phyloP scores from a whole-genome alignment of 2,888 invertebrate species.

The Tillus elongatus region DNA sequence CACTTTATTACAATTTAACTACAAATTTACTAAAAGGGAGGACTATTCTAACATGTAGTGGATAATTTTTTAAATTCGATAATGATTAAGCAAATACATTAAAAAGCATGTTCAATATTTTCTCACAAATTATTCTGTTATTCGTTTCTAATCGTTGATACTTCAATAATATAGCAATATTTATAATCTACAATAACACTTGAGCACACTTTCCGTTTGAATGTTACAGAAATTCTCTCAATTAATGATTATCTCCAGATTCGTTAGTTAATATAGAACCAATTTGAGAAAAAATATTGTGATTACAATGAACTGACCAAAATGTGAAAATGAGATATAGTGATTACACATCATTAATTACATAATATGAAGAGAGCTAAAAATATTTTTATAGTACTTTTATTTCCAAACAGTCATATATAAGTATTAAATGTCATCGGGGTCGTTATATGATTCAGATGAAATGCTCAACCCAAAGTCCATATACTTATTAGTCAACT shows the following conservation, averaged over 20 bases:
- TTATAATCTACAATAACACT: slow-evolving; percentile 4
- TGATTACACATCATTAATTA: slow-evolving; percentile 30
- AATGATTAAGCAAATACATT: slow-evolving; percentile 36
- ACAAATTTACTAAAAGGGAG: slow-evolving; percentile 37
- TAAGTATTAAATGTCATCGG: slow-evolving; percentile 30
- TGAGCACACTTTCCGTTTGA: slow-evolving; percentile 15
- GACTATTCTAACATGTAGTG: slow-evolving; percentile 39
- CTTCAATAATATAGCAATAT: slow-evolving; percentile 4
- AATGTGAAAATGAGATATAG: slow-evolving; percentile 31
- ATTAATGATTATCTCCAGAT: slow-evolving; percentile 20
- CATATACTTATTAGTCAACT: too few species aligned
- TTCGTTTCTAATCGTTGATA: slow-evolving; percentile 26
- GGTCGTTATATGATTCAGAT: slow-evolving; percentile 1
- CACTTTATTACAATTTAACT: slow-evolving; percentile 30
- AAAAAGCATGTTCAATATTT: slow-evolving; percentile 29
- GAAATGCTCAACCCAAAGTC: not conserved
- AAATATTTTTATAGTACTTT: slow-evolving; percentile 34
- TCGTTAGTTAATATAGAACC: slow-evolving; percentile 20
- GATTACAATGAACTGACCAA: slow-evolving; percentile 22
- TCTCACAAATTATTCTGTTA: slow-evolving; percentile 19
- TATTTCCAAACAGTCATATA: slow-evolving; percentile 33
- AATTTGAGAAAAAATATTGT: slow-evolving; percentile 27
- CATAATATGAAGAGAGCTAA: slow-evolving; percentile 34
- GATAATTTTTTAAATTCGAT: slow-evolving; percentile 38
- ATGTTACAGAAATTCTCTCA: slow-evolving; percentile 2